Evolutionary conservation across 2,797 vertebrate genomes (phyloP).

Genomic region (Helicolenus hilgendorfi): DNA sequence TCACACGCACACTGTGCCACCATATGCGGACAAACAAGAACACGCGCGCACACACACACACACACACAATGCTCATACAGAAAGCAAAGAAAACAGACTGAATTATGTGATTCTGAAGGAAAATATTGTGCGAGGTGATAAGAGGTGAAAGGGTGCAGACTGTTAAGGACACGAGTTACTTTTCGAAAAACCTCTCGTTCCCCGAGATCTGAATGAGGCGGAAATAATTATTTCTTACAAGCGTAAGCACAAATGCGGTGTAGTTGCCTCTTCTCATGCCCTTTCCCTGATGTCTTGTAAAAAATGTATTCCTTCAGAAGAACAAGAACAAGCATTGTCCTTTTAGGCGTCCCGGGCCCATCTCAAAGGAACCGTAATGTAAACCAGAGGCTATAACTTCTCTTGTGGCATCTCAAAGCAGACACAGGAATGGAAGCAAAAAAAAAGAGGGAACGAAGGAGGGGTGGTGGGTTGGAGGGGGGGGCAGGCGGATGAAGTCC

Average conservation of each 20-base stretch:
- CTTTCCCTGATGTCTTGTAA: constrained; percentile 50
- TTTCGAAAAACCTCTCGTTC: constrained; percentile 32
- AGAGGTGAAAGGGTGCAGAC: constrained; percentile 25
- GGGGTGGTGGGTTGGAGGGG: neutral
- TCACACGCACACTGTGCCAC: constrained; percentile 13
- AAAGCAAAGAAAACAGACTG: constrained; percentile 56
- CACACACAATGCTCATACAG: neutral
- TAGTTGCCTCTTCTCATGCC: neutral
- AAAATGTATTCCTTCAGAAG: constrained; percentile 69
- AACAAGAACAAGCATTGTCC: constrained; percentile 80
- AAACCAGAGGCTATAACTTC: constrained; percentile 87
- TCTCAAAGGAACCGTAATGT: constrained; percentile 84
- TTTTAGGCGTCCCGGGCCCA: constrained; percentile 70
- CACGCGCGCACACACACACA: neutral
- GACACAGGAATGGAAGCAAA: constrained; percentile 76
- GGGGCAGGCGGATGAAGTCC: constrained; percentile 68
- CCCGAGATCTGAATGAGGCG: constrained; percentile 12
- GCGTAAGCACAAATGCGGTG: constrained; percentile 22
- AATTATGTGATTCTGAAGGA: constrained; percentile 29
- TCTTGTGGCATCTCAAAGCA: constrained; percentile 86
- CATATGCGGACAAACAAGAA: constrained; percentile 51
- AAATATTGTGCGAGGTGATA: constrained; percentile 43
- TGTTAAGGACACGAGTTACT: constrained; percentile 22
- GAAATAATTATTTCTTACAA: constrained; percentile 49
- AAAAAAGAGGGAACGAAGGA: neutral